Conservation (phyloP, 2,797 vertebrate genomes). For the Lithobates pipiens region DNA sequence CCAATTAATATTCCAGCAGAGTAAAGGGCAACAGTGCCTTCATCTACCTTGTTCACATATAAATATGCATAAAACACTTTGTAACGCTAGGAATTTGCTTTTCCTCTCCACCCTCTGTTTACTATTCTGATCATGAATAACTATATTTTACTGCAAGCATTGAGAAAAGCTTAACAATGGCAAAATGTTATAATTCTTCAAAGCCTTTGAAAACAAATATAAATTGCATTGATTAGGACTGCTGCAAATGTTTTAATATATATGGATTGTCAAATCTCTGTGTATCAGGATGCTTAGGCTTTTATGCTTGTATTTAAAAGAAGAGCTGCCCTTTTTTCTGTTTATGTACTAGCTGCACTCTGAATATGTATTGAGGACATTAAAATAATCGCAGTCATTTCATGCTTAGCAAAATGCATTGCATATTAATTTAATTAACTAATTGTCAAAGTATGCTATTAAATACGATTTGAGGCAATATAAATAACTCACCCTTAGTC, state of each 20-base stretch:
- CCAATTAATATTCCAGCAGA: slow-evolving; percentile 63
- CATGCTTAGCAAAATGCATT: too few relatives aligned
- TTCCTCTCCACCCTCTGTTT: slow-evolving; percentile 48
- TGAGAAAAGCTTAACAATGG: slow-evolving; percentile 27
- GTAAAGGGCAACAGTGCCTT: slow-evolving; percentile 48
- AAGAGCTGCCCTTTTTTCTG: background rate
- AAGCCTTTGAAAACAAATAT: slow-evolving; percentile 27
- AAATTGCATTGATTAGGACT: slow-evolving; percentile 15
- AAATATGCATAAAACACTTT: slow-evolving; percentile 60
- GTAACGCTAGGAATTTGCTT: slow-evolving; percentile 50
- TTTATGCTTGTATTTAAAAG: background rate
- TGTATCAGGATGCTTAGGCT: background rate
- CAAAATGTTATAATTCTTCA: slow-evolving; percentile 28
- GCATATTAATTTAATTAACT: background rate
- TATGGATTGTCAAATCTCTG: background rate
- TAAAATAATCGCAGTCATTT: background rate
- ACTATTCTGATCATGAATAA: slow-evolving; percentile 46
- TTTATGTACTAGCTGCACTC: background rate
- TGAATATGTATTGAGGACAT: background rate
- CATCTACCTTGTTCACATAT: slow-evolving; percentile 54
- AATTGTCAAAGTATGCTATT: background rate
- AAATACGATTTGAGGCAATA: too few relatives aligned
- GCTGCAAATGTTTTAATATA: slow-evolving; percentile 9
- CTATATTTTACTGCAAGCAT: slow-evolving; percentile 27
- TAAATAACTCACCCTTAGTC: too few relatives aligned